phyloP scores from a whole-genome alignment of 2,888 invertebrate genomes.

The Thereva unica region DNA sequence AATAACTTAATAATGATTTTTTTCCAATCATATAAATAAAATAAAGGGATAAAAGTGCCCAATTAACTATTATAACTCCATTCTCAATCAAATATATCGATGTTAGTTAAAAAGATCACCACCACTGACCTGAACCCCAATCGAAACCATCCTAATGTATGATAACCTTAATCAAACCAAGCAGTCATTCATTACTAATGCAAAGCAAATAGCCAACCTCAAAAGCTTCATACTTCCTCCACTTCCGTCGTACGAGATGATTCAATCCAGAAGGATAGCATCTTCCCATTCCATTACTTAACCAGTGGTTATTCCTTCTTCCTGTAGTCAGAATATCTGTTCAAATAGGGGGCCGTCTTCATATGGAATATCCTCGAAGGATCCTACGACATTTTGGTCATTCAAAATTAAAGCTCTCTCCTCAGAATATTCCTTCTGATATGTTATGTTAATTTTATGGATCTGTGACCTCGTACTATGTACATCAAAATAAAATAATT shows the following conservation, averaged over 20 bases:
- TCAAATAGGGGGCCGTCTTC: not conserved
- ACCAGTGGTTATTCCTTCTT: slow-evolving; percentile 23
- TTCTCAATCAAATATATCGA: too few species aligned
- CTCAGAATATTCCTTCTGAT: slow-evolving; percentile 11
- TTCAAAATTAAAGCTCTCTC: slow-evolving; percentile 37
- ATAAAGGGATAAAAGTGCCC: too few species aligned
- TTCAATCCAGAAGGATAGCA: slow-evolving; percentile 21
- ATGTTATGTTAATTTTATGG: slow-evolving; percentile 40
- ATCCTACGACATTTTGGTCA: slow-evolving; percentile 39
- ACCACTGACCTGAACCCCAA: not conserved
- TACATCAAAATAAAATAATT: slow-evolving; percentile 11
- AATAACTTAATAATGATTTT: too few species aligned
- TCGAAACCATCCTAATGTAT: slow-evolving; percentile 24
- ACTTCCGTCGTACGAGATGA: slow-evolving; percentile 28
- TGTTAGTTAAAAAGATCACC: too few species aligned
- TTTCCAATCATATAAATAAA: too few species aligned
- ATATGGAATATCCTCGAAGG: slow-evolving; percentile 34
- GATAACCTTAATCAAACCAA: slow-evolving; percentile 41
- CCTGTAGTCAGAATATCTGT: slow-evolving; percentile 27
- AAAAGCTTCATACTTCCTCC: slow-evolving; percentile 29
- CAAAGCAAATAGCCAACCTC: slow-evolving; percentile 41
- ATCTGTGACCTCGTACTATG: slow-evolving; percentile 29
- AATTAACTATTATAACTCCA: too few species aligned
- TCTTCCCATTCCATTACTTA: slow-evolving; percentile 15
- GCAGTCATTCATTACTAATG: slow-evolving; percentile 42